Base-by-base conservation (phyloP, 2,113 vertebrate species). In the Otolemur garnettii region DNA sequence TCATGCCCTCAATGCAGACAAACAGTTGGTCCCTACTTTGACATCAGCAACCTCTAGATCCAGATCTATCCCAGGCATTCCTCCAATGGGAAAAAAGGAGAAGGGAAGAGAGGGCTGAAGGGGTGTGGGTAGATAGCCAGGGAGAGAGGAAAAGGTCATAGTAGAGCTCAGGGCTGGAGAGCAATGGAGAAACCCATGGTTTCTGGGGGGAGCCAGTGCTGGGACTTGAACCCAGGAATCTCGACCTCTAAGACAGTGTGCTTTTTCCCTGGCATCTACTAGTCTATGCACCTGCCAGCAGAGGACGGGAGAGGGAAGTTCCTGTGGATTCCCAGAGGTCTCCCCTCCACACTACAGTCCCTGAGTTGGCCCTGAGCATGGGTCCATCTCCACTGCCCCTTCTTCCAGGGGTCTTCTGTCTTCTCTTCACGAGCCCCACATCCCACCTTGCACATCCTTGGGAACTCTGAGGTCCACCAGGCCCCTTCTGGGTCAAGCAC, bases 121-220 rank as follows among this genome's bases (percentile, higher is more conserved):
- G 21, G 19, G 33, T 7, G n/a, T 0, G 12, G 11, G 38, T 0
- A 2, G 0, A 0, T 26, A 11, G 0, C 33, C 26, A 17, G 0
- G 0, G 1, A 74, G 35, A 64, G 15, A 50, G 71, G 19, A 13
- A 26, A 18, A 15, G 50, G 7, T 2, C 11, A 14, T 2, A 1
- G 7, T 10, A 26, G 42, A 6, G 17, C 10, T n/a, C 1, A 5
- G 18, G 60, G 50, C 86, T 13, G 24, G 11, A 38, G 77, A 42
- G 28, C 72, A 4, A 12, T 28, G 4, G 90, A 59, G 71, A 50
- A 35, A 8, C 18, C 3, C 9, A 17, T 13, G 45, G 60, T 12
- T 18, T 30, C 72, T 17, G 19, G 22, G 55, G 7, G 1, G 42
- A 12, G 19, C 72, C 3, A 0, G 45, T 14, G 22, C 53, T 19